These are phyloP conservation scores for Drosophila lacicola DNA, from an alignment of 2,888 invertebrate species.

Conservation along the genomic window DNA sequence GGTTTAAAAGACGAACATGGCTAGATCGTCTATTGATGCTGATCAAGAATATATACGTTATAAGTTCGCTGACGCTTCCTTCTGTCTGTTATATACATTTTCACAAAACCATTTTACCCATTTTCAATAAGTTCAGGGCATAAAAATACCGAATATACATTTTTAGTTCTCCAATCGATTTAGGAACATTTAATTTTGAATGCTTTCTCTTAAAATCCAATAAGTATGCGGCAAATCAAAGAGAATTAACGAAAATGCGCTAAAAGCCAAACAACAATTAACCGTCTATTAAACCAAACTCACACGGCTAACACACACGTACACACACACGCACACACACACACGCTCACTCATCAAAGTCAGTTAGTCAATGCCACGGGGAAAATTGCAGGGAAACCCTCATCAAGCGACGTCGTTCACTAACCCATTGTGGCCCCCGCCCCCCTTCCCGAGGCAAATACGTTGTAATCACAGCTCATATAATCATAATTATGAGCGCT, in stretches of 20 bases:
- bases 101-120: no score
- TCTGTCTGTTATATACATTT: no score
- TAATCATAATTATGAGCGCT: conserved; percentile 66
- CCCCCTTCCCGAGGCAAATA: not conserved
- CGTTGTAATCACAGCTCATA: conserved; percentile 67
- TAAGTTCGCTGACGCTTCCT: no score
- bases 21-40: no score
- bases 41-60: no score
- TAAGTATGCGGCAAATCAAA: conserved; percentile 15
- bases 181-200: no score
- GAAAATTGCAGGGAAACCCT: conserved; percentile 46
- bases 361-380: conserved; percentile 62
- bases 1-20: no score
- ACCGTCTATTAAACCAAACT: conserved; percentile 17
- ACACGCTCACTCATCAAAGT: conserved; percentile 41
- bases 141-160: no score
- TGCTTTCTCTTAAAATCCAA: not conserved
- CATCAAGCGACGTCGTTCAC: conserved; percentile 4
- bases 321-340: conserved; percentile 1
- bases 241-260: conserved; percentile 19
- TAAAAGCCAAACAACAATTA: conserved; percentile 37
- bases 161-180: no score
- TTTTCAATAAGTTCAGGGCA: no score
- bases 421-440: not conserved
- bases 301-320: not conserved